Base-by-base conservation (phyloP, 2,113 vertebrate genomes). In the Leptobrachium ailaonicum region DNA sequence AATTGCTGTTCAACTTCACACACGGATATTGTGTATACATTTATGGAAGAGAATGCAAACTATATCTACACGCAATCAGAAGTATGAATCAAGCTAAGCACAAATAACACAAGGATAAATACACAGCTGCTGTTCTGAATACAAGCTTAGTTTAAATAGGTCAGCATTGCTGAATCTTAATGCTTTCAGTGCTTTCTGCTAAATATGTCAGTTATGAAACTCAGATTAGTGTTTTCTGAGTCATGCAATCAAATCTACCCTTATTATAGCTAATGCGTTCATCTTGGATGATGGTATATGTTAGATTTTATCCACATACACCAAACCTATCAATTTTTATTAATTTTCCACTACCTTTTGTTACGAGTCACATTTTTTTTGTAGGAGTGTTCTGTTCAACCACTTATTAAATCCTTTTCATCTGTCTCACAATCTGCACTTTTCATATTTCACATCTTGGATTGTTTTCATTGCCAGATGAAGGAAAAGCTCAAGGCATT, bases 201-300 rank as follows among this genome's bases (percentile, higher is more conserved):
- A 80, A 80, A 80, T 80, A 74, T 80, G 78, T 80, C 78, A 80
- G 78, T 74, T 80, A 80, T 80, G 78, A 80, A 80, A 80, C 78
- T 66, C 78, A 74, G 78, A 80, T 80, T 80, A 80, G 71, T 80
- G 71, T 80, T 73, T 80, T 80, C 60, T 73, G 71, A 73, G 54
- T 74, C 78, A 80, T 68, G 78, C 63, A 80, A 80, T 80, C 78
- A 80, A 80, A 80, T 73, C 63, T 74, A 64, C 78, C 78, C 78
- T 80, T 80, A 80, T 74, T 80, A 80, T 60, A 74, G 71, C 71
- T 80, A 69, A 74, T 68, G 58, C 78, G 12, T 80, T 80, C 78
- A 80, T 80, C 64, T 80, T 68, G 74, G 64, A 68, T 74, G 78
- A 74, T 66, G 63, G 50, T 74, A 63, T 80, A 74, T 32, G 43